Evolutionary conservation across 2,113 vertebrate species (phyloP).

Genomic region (Herpailurus yagouaroundi): DNA sequence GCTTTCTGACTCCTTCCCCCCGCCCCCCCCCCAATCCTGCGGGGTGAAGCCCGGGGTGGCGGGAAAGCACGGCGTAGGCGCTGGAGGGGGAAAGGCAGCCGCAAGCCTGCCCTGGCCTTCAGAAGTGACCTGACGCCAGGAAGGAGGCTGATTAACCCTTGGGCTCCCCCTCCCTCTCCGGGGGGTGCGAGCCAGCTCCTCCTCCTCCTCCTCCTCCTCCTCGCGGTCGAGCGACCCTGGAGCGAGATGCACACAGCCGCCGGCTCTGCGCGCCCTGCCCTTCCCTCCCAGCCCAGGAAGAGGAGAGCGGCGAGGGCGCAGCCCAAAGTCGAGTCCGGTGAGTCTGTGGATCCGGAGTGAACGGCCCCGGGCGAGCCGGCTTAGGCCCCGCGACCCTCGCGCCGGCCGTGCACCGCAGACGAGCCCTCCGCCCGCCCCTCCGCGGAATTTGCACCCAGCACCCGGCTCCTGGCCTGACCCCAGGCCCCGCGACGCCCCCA

Average conservation of each 20-base stretch:
- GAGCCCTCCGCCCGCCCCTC: neutral
- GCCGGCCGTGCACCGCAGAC: fast-evolving
- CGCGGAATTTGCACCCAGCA: neutral
- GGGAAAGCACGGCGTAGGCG: neutral
- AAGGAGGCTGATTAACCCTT: constrained; percentile 61
- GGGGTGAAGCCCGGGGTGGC: fast-evolving
- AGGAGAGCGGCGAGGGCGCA: neutral
- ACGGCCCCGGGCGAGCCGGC: neutral
- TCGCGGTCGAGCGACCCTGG: neutral
- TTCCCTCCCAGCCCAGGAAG: neutral
- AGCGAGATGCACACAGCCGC: constrained; percentile 27
- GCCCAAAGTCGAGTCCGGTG: neutral
- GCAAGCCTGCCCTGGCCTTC: neutral
- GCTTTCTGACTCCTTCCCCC: neutral
- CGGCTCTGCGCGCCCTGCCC: neutral
- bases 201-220: constrained; percentile 65
- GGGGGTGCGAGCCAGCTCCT: constrained; percentile 3
- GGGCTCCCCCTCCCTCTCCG: neutral
- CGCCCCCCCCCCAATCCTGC: neutral
- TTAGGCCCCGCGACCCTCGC: neutral
- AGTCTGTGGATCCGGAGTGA: neutral
- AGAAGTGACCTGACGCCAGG: constrained; percentile 42
- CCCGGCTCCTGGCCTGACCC: neutral
- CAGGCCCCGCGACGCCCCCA: fast-evolving
- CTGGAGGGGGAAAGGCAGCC: neutral